Evolutionary conservation across 1,140 invertebrate species (phyloP), one percentile per base, ranked within the genome.

Genomic region (Zaprionus camerounensis): DNA sequence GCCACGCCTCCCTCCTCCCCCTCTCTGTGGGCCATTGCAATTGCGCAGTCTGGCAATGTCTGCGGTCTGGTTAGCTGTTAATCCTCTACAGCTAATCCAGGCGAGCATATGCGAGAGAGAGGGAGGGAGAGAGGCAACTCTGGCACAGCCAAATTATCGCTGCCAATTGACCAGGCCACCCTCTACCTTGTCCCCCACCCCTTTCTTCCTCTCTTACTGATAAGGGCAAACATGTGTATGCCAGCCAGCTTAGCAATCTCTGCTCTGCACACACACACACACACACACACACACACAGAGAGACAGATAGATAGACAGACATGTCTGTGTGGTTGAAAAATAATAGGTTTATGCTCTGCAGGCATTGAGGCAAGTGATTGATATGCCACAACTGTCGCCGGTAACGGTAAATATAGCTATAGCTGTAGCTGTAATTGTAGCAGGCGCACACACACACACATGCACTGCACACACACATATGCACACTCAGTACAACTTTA

Each of bases 371-470:
- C 73, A 80, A 70, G 80, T 88, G 83, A 86, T 87, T 86, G 83
- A 86, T 87, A 86, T 86, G 84, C 80, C 73, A 66, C 77, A 83
- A 85, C 72, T 86, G 80, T 88, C 69, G 62, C 77, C 67, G 76
- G 20, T 51, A 51, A 51, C 46, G 12, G 20, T 12, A 44, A n/a
- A 26, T 57, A 67, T 66, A 67, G 41, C 53, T 58, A 28, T 22
- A 55, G 20, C 49, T 66, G 38, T 22, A 55, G 22, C 49, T 66
- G 36, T 66, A 66, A 66, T 66, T 66, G 64, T 66, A 36, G n/a
- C 15, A 9, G 3, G 17, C 46, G 13, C 46, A 51, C 46, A 51
- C 46, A 13, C 20, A 51, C 46, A 5, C 12, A 51, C 20, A 20
- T 20, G 20, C 44, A 49, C 44, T 11, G 26, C 15, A 20, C 20